Percentiles rank a stretch among this genome's conserved stretches.
Evolutionary conservation across 2,888 invertebrate genomes (phyloP).

Genomic region (Morpho deidamia): DNA sequence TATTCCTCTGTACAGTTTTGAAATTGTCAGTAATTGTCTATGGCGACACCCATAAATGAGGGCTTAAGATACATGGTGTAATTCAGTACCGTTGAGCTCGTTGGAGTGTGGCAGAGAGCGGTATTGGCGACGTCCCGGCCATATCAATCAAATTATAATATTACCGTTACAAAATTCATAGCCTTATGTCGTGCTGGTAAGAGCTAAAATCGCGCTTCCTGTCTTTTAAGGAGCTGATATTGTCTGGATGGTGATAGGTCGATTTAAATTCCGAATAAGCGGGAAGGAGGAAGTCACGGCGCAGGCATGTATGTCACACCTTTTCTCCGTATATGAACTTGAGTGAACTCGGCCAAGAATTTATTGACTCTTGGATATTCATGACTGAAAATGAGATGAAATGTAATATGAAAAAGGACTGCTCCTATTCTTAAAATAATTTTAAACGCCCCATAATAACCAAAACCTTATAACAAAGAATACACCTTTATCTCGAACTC

Average conservation of each 20-base stretch:
- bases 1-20: constrained; percentile 25
- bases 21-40: constrained; percentile 51
- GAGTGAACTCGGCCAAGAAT: constrained; percentile 52
- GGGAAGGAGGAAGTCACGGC: constrained; percentile 76
- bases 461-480: neutral
- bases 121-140: constrained; percentile 62
- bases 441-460: no score
- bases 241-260: constrained; percentile 62
- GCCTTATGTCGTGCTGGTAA: constrained; percentile 41
- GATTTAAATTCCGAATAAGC: constrained; percentile 76
- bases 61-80: constrained; percentile 65
- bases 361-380: constrained; percentile 30
- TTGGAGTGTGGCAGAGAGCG: constrained; percentile 72
- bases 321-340: constrained; percentile 73
- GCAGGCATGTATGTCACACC: constrained; percentile 69
- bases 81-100: constrained; percentile 70
- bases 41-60: constrained; percentile 68
- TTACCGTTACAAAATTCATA: constrained; percentile 33
- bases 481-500: no score
- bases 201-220: constrained; percentile 37
- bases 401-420: neutral
- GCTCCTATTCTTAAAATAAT: no score
- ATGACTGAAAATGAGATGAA: constrained; percentile 2
- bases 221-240: constrained; percentile 28
- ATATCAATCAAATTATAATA: constrained; percentile 75